A percentile compares a stretch with the other conserved stretches of the same genome.
These are phyloP conservation scores for Aspiorhynchus laticeps DNA, from an alignment of 2,113 vertebrate genomes.

Conservation along the genomic window DNA sequence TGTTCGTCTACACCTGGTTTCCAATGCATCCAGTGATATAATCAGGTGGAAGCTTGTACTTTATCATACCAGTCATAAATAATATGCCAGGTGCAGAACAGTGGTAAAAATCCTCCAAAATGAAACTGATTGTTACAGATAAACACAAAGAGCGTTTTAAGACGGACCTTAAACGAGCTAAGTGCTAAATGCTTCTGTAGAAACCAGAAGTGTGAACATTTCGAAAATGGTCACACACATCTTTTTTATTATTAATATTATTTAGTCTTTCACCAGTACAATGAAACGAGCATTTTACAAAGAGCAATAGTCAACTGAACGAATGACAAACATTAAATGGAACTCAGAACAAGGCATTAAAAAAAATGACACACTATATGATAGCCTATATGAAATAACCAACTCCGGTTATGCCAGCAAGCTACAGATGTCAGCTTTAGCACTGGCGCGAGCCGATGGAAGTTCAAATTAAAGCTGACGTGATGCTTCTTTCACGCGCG, in stretches of 20 bases:
- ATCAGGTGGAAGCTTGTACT: not conserved
- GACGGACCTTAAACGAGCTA: not conserved
- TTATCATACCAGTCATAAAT: not conserved
- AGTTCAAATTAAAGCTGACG: not conserved
- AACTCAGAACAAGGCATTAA: no score
- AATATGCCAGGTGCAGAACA: not conserved
- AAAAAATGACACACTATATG: not conserved
- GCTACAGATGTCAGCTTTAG: not conserved
- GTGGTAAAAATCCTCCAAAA: not conserved
- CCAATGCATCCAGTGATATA: conserved; percentile 40
- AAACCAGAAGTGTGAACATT: not conserved
- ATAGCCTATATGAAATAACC: no score
- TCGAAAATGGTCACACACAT: no score
- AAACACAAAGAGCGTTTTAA: not conserved
- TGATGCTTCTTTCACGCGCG: not conserved
- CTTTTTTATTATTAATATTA: no score
- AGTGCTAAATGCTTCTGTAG: no score
- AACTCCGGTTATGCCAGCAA: no score
- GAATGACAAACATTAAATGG: no score
- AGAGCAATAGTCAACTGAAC: no score
- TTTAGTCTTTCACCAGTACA: no score
- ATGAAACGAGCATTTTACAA: no score
- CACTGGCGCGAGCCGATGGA: not conserved
- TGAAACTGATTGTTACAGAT: not conserved
- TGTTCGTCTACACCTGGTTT: conserved; percentile 61